Evolutionary conservation across 2,888 invertebrate species (phyloP).

Genomic region (Macaria liturata): DNA sequence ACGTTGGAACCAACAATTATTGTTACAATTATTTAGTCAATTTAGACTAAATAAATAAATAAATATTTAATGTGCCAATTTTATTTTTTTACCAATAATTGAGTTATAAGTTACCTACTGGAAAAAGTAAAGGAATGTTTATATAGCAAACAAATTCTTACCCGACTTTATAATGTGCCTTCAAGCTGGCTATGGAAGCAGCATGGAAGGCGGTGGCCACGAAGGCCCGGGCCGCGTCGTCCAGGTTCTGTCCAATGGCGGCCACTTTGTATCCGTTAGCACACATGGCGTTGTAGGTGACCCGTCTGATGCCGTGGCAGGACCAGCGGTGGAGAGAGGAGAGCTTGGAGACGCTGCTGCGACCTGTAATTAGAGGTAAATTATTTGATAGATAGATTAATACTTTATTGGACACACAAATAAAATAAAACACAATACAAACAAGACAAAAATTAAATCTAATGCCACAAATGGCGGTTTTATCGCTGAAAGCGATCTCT

Average conservation of each 20-base stretch:
- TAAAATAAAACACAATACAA: no score
- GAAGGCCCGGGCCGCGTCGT: constrained; percentile 83
- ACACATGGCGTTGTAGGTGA: constrained; percentile 89
- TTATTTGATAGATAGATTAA: neutral
- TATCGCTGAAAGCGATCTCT: no score
- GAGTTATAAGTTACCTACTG: no score
- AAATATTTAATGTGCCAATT: no score
- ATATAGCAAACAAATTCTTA: constrained; percentile 47
- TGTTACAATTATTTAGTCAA: no score
- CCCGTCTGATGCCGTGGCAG: constrained; percentile 87
- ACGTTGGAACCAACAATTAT: no score
- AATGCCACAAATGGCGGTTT: no score
- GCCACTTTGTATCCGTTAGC: constrained; percentile 92
- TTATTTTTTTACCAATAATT: no score
- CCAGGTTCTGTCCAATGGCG: constrained; percentile 94
- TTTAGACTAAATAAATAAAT: no score
- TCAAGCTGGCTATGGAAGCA: constrained; percentile 90
- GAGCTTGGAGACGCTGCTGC: constrained; percentile 42
- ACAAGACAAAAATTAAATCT: no score
- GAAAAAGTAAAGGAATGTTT: no score
- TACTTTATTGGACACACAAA: no score
- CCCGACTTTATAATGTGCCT: constrained; percentile 91
- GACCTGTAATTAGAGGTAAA: constrained; percentile 30
- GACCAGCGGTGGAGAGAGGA: constrained; percentile 84
- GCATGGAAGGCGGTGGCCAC: constrained; percentile 90